Evolutionary conservation across 2,113 vertebrate genomes (phyloP).

Genomic region (Dicerorhinus sumatrensis): DNA sequence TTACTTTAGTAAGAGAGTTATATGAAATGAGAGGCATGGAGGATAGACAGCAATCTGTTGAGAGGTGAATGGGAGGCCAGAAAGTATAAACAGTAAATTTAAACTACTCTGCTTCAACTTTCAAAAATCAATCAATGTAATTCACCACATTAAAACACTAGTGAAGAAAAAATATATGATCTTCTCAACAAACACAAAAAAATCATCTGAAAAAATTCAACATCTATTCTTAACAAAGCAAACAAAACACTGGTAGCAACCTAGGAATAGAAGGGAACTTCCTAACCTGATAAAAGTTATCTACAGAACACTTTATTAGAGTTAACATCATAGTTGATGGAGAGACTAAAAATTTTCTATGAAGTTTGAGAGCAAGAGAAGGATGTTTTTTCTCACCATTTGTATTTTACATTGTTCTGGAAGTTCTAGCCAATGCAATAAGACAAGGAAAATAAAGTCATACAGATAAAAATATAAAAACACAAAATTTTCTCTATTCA

Average conservation of each 20-base stretch:
- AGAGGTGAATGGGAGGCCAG: not conserved
- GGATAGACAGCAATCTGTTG: not conserved
- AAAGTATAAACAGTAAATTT: not conserved
- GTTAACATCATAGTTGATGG: not conserved
- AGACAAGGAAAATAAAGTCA: constrained; percentile 3
- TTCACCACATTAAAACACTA: not conserved
- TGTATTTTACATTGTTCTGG: not conserved
- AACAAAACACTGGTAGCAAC: not conserved
- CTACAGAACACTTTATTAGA: not conserved
- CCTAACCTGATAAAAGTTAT: not conserved
- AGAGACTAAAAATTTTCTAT: not conserved
- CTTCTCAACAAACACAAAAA: not conserved
- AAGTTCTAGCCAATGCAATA: not conserved
- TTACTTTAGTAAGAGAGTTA: not conserved
- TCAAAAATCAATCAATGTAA: not conserved
- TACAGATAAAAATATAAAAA: not conserved
- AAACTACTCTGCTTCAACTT: not conserved
- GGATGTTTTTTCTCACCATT: not conserved
- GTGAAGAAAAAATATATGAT: not conserved
- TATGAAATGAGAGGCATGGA: not conserved
- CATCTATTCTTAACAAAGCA: not conserved
- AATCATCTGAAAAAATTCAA: not conserved
- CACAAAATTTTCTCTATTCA: not conserved
- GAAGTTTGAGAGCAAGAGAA: not conserved
- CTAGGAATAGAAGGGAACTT: not conserved